Percentiles rank a stretch among this genome's conserved stretches.
Conservation (phyloP, 2,113 vertebrate species). For the Prunella fulvescens region DNA sequence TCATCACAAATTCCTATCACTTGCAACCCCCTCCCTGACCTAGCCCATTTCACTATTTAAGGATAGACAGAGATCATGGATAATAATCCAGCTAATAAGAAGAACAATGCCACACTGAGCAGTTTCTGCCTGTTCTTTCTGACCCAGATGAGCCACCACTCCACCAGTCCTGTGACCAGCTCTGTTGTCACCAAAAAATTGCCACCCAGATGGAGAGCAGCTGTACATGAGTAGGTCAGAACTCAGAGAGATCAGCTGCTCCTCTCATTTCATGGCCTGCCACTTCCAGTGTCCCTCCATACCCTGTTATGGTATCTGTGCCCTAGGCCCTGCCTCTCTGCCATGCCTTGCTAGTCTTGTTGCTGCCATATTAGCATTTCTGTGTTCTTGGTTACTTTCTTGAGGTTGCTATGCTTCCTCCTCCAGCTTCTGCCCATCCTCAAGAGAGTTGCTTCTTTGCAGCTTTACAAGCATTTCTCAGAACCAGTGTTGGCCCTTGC, state of each 20-base stretch:
- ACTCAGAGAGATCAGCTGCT: neutral
- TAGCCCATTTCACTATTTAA: neutral
- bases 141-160: neutral
- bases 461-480: neutral
- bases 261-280: neutral
- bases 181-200: neutral
- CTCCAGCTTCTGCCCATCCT: neutral
- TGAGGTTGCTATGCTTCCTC: fast-evolving
- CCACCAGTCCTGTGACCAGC: neutral
- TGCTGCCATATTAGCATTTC: neutral
- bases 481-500: neutral
- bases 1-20: neutral
- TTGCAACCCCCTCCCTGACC: fast-evolving
- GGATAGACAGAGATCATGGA: neutral
- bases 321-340: neutral
- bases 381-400: neutral
- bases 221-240: fast-evolving
- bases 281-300: neutral
- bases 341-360: neutral
- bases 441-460: neutral
- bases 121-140: neutral
- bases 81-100: neutral
- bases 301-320: too few relatives aligned
- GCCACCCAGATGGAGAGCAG: neutral
- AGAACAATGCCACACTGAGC: neutral